Percentiles rank a stretch among this genome's conserved stretches.
phyloP scores from a whole-genome alignment of 2,888 invertebrate genomes.

The Pinctada fucata region DNA sequence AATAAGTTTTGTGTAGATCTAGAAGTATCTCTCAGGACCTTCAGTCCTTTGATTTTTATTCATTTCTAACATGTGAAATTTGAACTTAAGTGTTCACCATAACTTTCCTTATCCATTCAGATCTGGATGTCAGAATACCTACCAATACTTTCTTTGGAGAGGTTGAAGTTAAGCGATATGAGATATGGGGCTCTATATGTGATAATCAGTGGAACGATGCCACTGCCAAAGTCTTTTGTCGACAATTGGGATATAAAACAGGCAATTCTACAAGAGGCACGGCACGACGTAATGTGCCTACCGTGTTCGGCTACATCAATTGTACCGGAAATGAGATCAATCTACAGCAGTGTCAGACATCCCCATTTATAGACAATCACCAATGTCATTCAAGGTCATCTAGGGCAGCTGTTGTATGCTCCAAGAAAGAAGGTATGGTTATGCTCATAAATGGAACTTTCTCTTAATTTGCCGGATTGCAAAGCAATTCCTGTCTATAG shows the following conservation, averaged over 20 bases:
- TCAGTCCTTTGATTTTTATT: no score
- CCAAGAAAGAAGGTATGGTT: slow-evolving; percentile 47
- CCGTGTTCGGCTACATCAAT: slow-evolving; percentile 52
- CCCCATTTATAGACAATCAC: slow-evolving; percentile 46
- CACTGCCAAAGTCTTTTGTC: slow-evolving; percentile 80
- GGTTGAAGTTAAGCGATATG: slow-evolving; percentile 55
- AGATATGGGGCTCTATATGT: slow-evolving; percentile 61
- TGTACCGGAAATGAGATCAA: slow-evolving; percentile 51
- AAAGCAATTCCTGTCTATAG: no score
- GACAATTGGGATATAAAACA: slow-evolving; percentile 77
- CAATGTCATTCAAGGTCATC: slow-evolving; percentile 43
- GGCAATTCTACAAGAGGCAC: slow-evolving; percentile 54
- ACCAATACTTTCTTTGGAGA: slow-evolving; percentile 49
- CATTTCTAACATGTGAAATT: no score
- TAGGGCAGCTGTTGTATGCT: slow-evolving; percentile 61
- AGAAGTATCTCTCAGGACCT: no score
- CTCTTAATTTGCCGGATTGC: no score
- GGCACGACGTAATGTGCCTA: slow-evolving; percentile 42
- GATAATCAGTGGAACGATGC: slow-evolving; percentile 78
- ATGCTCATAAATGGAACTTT: neutral
- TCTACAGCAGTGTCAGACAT: slow-evolving; percentile 49
- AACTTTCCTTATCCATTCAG: slow-evolving; percentile 30
- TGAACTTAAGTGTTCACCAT: no score
- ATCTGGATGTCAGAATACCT: slow-evolving; percentile 40
- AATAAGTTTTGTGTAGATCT: no score